phyloP scores from a whole-genome alignment of 2,797 vertebrate species.

The Propithecus perrieri region DNA sequence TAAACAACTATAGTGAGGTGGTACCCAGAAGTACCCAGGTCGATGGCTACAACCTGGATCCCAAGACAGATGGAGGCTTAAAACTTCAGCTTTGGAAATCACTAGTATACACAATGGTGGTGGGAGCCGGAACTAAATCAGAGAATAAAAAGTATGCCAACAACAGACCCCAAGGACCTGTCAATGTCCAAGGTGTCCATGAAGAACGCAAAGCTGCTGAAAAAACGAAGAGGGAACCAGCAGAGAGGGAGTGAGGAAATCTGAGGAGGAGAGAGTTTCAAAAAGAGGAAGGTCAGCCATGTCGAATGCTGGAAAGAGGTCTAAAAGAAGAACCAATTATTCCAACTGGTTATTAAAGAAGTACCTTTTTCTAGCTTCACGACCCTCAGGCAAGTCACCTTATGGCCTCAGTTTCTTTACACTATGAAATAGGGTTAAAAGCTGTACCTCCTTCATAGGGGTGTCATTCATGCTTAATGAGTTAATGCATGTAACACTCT shows the following conservation, averaged over 20 bases:
- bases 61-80: background rate
- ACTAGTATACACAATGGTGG: background rate
- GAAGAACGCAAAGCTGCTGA: background rate
- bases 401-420: background rate
- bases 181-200: background rate
- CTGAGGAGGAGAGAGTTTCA: background rate
- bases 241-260: background rate
- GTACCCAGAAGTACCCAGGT: background rate
- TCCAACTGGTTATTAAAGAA: background rate
- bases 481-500: background rate
- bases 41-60: background rate
- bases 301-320: background rate
- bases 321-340: background rate
- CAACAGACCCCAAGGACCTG: background rate
- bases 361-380: background rate
- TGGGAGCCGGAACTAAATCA: background rate
- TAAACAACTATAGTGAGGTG: background rate
- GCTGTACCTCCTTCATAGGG: background rate
- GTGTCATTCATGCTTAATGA: background rate
- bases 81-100: background rate
- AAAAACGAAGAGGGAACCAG: background rate
- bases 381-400: background rate
- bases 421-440: constrained; percentile 15
- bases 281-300: background rate
- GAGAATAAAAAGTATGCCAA: background rate